These are phyloP conservation scores for Carlito syrichta DNA, from an alignment of 2,113 vertebrate species.

Conservation along the genomic window DNA sequence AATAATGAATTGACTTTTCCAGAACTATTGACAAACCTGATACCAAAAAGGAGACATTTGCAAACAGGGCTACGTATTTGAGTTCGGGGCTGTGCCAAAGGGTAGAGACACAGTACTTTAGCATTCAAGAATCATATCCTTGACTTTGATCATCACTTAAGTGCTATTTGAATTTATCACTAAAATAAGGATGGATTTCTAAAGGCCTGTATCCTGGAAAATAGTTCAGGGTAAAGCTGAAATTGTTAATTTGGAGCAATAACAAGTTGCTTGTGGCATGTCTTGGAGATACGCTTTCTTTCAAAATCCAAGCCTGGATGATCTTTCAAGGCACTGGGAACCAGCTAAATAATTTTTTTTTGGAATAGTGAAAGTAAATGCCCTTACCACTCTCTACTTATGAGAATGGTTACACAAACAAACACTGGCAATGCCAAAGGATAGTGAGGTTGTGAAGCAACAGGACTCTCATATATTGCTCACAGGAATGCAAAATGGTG, in stretches of 20 bases:
- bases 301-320: background rate
- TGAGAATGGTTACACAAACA: background rate
- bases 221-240: background rate
- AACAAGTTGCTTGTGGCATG: background rate
- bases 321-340: background rate
- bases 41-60: background rate
- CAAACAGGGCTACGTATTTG: background rate
- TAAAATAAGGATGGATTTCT: background rate
- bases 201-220: background rate
- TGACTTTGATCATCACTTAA: background rate
- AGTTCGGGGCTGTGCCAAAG: background rate
- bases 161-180: background rate
- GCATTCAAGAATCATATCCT: background rate
- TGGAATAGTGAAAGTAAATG: background rate
- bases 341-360: background rate
- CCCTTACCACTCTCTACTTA: background rate
- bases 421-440: background rate
- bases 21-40: background rate
- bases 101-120: background rate
- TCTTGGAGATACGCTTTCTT: background rate
- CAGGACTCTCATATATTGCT: accelerated
- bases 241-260: background rate
- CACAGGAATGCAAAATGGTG: background rate
- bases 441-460: background rate
- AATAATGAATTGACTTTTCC: background rate